phyloP scores from a whole-genome alignment of 2,888 invertebrate genomes.

The Caenorhabditis afra region DNA sequence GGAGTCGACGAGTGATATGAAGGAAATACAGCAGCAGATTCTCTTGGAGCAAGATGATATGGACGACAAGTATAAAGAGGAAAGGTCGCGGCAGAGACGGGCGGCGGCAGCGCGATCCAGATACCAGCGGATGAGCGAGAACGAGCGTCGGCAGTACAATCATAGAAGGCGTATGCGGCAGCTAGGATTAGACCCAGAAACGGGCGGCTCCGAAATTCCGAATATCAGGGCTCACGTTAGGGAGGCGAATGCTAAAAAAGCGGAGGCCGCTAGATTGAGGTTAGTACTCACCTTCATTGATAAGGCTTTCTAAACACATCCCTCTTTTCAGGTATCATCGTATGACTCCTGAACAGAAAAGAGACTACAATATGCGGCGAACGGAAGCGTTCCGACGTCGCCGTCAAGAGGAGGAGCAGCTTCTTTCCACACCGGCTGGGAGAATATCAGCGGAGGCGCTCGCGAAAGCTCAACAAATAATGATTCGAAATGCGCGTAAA shows the following conservation, averaged over 20 bases:
- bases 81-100: slow-evolving; percentile 56
- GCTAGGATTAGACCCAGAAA: slow-evolving; percentile 61
- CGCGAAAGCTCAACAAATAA: slow-evolving; percentile 68
- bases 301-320: not conserved
- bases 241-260: slow-evolving; percentile 73
- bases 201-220: not conserved
- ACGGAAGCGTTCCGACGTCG: slow-evolving; percentile 78
- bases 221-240: slow-evolving; percentile 71
- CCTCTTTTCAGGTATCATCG: slow-evolving; percentile 65
- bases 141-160: slow-evolving; percentile 65
- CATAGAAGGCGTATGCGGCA: slow-evolving; percentile 62
- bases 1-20: slow-evolving; percentile 32
- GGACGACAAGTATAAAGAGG: slow-evolving; percentile 27
- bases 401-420: slow-evolving; percentile 72
- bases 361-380: slow-evolving; percentile 74
- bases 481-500: slow-evolving; percentile 69
- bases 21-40: slow-evolving; percentile 28
- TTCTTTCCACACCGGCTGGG: slow-evolving; percentile 77
- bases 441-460: slow-evolving; percentile 64
- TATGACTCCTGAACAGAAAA: slow-evolving; percentile 75
- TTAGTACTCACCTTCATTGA: not conserved
- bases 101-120: slow-evolving; percentile 76
- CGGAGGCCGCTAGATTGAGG: slow-evolving; percentile 68
- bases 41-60: slow-evolving; percentile 25
- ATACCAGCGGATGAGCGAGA: slow-evolving; percentile 75